Base-by-base conservation (phyloP, 2,113 vertebrate genomes). In the Barnardius zonarius region DNA sequence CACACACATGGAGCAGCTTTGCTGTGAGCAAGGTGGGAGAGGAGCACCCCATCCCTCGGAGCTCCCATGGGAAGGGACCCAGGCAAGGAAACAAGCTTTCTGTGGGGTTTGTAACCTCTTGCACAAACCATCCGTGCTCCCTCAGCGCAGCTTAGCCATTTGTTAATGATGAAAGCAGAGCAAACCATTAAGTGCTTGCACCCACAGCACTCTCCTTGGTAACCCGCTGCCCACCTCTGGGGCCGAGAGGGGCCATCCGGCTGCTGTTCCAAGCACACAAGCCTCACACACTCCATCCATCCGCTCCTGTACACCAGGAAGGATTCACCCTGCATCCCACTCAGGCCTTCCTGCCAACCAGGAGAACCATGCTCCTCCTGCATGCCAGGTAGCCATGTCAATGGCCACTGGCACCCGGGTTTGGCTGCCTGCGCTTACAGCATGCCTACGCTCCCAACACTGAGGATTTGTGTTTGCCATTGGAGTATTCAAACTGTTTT, bases 291-390 rank as follows among this genome's bases (percentile, higher is more conserved):
- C 16, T 35, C 31, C 35, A 39, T 17, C 67, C 67, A 37, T 33
- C 33, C 35, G 49, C 55, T 84, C 33, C 74, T 30, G 30, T 5
- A 19, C 16, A 22, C 37, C 46, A 11, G 43, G n/a, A 27, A 35
- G 43, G 78, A 8, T 43, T 51, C 2, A 0, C 25, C 39, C 48
- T 22, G 54, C 1, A 1, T 61, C 28, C 22, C 35, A 3, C 35
- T 27, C 1, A 0, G 31, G 20, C 13, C 23, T 17, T 67, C 7
- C 22, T 4, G 3, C 10, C 24, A 13, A 19, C 13, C 0, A 0
- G 31, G n/a, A 59, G 43, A 77, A 2, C 4, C 0, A 1, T 1
- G 3, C 28, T 86, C 19, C 80, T 35, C 11, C 35, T 25, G 19
- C 1, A 4, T 31, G 23, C 75, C 4, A 0, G 25, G 20, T 64